A percentile compares a stretch with the other conserved stretches of the same genome.
phyloP scores from a whole-genome alignment of 1,140 invertebrate genomes.

The Lepidurus arcticus region DNA sequence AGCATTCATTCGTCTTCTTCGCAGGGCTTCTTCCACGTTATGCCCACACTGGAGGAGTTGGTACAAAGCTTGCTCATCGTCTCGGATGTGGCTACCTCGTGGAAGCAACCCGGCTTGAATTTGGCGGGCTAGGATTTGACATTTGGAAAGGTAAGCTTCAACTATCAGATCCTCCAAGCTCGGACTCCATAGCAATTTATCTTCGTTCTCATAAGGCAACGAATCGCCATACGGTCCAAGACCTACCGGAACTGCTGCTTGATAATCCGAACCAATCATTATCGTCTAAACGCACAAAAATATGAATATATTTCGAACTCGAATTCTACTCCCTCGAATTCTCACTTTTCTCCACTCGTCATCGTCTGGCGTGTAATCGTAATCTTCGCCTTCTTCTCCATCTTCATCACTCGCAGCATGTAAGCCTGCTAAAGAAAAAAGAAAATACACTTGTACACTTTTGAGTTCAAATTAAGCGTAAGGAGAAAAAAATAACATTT shows the following conservation, averaged over 20 bases:
- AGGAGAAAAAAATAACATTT: background rate
- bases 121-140: slow-evolving; percentile 44
- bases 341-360: slow-evolving; percentile 54
- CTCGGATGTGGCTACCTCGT: slow-evolving; percentile 70
- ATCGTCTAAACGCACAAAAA: slow-evolving; percentile 59
- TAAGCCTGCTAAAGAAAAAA: background rate
- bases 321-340: too few species aligned
- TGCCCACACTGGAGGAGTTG: slow-evolving; percentile 88
- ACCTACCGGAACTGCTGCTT: slow-evolving; percentile 87
- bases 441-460: background rate
- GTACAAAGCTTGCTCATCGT: slow-evolving; percentile 88
- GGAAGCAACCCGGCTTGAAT: slow-evolving; percentile 47
- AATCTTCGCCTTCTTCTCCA: slow-evolving; percentile 58
- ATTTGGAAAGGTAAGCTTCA: slow-evolving; percentile 72
- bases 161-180: slow-evolving; percentile 64
- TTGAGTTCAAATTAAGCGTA: background rate
- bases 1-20: slow-evolving; percentile 73
- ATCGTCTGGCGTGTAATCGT: slow-evolving; percentile 68
- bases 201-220: slow-evolving; percentile 91
- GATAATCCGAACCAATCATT: slow-evolving; percentile 91
- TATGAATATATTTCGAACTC: background rate
- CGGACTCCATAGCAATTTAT: slow-evolving; percentile 90
- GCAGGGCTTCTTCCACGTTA: slow-evolving; percentile 84
- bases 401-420: slow-evolving; percentile 32
- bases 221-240: slow-evolving; percentile 86